phyloP scores from a whole-genome alignment of 2,888 invertebrate genomes.

The Harpagoxenus sublaevis region DNA sequence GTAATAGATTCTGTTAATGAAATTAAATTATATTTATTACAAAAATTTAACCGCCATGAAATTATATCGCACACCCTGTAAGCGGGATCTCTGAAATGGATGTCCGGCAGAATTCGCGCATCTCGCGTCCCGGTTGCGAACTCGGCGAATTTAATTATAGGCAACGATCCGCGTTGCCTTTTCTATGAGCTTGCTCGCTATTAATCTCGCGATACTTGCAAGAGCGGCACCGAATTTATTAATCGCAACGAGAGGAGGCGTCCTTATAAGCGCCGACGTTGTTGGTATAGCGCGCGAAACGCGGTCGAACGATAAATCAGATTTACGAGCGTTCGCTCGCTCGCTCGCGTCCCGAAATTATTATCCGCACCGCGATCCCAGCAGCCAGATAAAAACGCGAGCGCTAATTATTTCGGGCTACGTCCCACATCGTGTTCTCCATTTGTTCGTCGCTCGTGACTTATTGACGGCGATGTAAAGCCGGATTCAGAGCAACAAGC shows the following conservation, averaged over 20 bases:
- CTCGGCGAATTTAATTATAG: constrained; percentile 42
- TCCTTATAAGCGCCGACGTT: constrained; percentile 43
- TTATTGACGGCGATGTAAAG: constrained; percentile 28
- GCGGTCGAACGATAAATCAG: constrained; percentile 47
- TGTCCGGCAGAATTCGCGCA: constrained; percentile 4
- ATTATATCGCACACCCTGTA: constrained; percentile 8
- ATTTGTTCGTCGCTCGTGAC: constrained; percentile 43
- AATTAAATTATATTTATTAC: constrained; percentile 14
- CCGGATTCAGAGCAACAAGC: background rate
- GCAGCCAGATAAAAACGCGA: constrained; percentile 42
- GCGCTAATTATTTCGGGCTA: constrained; percentile 49
- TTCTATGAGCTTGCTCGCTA: constrained; percentile 40
- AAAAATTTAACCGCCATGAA: constrained; percentile 11
- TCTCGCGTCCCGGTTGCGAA: background rate
- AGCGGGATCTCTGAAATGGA: background rate
- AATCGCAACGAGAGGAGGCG: constrained; percentile 38
- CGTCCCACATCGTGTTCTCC: constrained; percentile 30
- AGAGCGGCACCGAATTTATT: constrained; percentile 45
- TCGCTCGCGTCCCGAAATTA: constrained; percentile 36
- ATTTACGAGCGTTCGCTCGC: constrained; percentile 46
- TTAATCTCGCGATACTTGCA: constrained; percentile 43
- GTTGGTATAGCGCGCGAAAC: constrained; percentile 46
- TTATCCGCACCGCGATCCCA: constrained; percentile 37
- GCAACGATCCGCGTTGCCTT: constrained; percentile 21
- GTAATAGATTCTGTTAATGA: background rate